phyloP scores from a whole-genome alignment of 2,797 vertebrate species.

The Melopsittacus undulatus region DNA sequence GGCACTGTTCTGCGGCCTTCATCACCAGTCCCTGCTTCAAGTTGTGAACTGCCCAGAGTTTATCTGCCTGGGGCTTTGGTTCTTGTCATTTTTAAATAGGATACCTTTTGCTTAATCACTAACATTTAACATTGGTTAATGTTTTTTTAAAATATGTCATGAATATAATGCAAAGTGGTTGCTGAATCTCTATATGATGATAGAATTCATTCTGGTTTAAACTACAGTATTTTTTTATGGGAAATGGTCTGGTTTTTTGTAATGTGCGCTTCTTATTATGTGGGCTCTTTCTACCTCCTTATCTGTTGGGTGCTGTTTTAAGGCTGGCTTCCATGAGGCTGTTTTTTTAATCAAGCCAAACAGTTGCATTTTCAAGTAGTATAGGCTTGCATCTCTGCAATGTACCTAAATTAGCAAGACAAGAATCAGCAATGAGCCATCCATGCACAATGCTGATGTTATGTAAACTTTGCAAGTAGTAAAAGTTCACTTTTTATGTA shows the following conservation, averaged over 20 bases:
- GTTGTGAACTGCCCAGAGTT: background rate
- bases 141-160: background rate
- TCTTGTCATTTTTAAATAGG: background rate
- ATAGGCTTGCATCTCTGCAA: background rate
- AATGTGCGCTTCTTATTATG: background rate
- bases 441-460: background rate
- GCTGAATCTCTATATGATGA: background rate
- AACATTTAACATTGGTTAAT: background rate
- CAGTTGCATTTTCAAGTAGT: background rate
- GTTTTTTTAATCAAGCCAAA: background rate
- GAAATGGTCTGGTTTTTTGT: background rate
- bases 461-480: background rate
- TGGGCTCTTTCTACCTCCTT: background rate
- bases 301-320: background rate
- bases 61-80: background rate
- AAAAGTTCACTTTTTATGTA: background rate
- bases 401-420: background rate
- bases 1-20: background rate
- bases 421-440: background rate
- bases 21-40: rapidly evolving
- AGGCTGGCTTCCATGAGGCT: background rate
- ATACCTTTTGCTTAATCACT: background rate
- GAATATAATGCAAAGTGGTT: background rate
- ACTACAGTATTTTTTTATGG: background rate
- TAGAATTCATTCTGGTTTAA: background rate